Evolutionary conservation across 1,140 invertebrate genomes (phyloP).

Genomic region (Drosophila mojavensis): DNA sequence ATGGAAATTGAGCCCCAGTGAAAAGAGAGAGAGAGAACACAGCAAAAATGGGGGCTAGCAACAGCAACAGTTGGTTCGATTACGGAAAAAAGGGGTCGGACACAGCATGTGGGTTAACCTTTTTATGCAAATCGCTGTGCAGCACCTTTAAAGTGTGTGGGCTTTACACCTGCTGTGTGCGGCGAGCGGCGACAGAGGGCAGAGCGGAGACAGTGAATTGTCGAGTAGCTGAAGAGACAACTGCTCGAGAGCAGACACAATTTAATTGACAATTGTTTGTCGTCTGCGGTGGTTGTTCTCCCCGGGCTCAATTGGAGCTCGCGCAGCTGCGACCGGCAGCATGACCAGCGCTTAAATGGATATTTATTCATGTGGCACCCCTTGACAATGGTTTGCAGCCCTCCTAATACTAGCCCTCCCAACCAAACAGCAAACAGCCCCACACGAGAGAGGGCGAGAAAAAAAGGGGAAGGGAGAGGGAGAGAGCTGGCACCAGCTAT

Average conservation of each 20-base stretch:
- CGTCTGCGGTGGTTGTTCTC: slow-evolving; percentile 27
- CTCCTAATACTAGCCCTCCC: slow-evolving; percentile 1
- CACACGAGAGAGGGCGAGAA: not conserved
- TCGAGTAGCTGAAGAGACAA: not conserved
- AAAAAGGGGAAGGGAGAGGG: not conserved
- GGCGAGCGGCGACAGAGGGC: not conserved
- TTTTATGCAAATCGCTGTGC: slow-evolving; percentile 64
- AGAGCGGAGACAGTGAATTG: not conserved
- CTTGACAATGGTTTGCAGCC: not conserved
- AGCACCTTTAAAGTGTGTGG: slow-evolving; percentile 37
- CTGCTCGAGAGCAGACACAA: slow-evolving; percentile 20
- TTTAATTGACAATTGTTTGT: slow-evolving; percentile 73
- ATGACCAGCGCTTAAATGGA: slow-evolving; percentile 25
- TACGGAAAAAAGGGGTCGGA: slow-evolving; percentile 17
- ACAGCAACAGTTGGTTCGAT: slow-evolving; percentile 60
- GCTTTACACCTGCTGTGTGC: not conserved
- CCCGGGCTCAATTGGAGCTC: slow-evolving; percentile 37
- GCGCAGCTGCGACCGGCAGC: slow-evolving; percentile 20
- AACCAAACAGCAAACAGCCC: slow-evolving; percentile 8
- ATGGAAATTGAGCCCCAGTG: slow-evolving; percentile 38
- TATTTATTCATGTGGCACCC: slow-evolving; percentile 29
- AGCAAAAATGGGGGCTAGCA: slow-evolving; percentile 17
- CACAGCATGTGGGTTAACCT: slow-evolving; percentile 23
- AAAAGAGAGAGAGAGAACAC: slow-evolving; percentile 7
- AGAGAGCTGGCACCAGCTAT: not conserved